phyloP scores from a whole-genome alignment of 2,797 vertebrate species.

The Siniperca undulata region DNA sequence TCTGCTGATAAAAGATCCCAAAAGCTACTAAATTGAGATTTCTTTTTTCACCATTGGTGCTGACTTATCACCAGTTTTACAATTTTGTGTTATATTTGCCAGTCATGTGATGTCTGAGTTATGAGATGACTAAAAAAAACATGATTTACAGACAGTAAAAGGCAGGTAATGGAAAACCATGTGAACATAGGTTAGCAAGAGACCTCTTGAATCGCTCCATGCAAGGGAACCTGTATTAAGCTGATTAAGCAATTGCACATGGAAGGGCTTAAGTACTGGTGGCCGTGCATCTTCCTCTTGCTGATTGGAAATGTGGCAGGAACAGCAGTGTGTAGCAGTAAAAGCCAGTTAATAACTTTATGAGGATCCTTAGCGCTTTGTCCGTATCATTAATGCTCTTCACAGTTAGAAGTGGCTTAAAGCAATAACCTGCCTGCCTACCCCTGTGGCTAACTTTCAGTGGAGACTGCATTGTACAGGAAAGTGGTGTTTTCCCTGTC shows the following conservation, averaged over 20 bases:
- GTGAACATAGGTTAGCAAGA: constrained; percentile 82
- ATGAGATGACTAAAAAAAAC: neutral
- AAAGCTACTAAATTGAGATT: neutral
- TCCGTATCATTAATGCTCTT: constrained; percentile 77
- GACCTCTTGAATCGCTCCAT: constrained; percentile 85
- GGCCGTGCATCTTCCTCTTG: constrained; percentile 74
- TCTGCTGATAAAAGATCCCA: neutral
- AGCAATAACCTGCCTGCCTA: constrained; percentile 65
- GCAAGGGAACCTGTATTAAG: constrained; percentile 88
- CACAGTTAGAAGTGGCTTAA: constrained; percentile 68
- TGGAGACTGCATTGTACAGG: constrained; percentile 27
- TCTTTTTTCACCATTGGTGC: neutral
- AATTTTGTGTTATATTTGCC: constrained; percentile 3
- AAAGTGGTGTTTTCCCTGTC: constrained; percentile 37
- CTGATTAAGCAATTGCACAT: constrained; percentile 79
- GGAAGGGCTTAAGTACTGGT: constrained; percentile 83
- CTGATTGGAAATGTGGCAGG: constrained; percentile 65
- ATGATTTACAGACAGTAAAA: constrained; percentile 13
- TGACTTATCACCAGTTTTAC: constrained; percentile 2
- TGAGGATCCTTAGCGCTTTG: constrained; percentile 71
- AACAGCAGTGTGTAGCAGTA: constrained; percentile 57
- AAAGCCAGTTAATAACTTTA: constrained; percentile 76
- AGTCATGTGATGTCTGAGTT: neutral
- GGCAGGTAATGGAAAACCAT: constrained; percentile 41
- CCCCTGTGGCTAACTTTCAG: constrained; percentile 54